Percentiles rank a stretch among this genome's conserved stretches.
phyloP scores from a whole-genome alignment of 2,888 invertebrate genomes.

The Petrolisthes manimaculis region DNA sequence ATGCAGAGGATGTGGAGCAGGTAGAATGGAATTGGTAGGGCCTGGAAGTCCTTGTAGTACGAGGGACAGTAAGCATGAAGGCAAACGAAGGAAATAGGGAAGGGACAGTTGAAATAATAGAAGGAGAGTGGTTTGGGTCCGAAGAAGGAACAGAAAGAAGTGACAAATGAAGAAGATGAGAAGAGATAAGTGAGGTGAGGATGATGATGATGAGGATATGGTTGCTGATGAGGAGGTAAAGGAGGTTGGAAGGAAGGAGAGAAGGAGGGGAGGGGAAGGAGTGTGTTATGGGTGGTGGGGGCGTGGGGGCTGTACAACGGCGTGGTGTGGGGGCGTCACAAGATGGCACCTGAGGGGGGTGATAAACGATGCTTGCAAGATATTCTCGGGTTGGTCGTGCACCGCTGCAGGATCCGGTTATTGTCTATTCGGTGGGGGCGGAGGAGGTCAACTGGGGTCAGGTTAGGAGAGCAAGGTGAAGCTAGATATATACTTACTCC shows the following conservation, averaged over 20 bases:
- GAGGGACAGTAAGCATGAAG: neutral
- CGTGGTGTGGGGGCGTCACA: constrained; percentile 6
- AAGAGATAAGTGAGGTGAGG: neutral
- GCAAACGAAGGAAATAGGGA: neutral
- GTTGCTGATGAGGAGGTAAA: neutral
- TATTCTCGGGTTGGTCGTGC: constrained; percentile 30
- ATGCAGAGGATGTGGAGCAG: neutral
- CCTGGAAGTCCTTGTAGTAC: neutral
- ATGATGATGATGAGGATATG: neutral
- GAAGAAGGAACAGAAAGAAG: neutral
- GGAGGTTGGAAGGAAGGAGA: neutral
- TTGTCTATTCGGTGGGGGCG: constrained; percentile 39
- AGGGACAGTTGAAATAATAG: neutral
- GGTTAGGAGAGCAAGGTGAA: constrained; percentile 40
- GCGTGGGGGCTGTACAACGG: neutral
- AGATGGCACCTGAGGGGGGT: constrained; percentile 25
- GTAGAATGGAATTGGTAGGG: neutral
- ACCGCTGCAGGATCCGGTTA: constrained; percentile 29
- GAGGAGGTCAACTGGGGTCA: constrained; percentile 30
- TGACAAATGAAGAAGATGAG: neutral
- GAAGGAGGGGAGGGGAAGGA: neutral
- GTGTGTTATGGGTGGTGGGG: neutral
- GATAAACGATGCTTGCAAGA: constrained; percentile 43
- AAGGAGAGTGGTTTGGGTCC: neutral
- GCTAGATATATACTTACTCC: constrained; percentile 25